Conservation (phyloP, 2,797 vertebrate genomes). For the Gadopsis bispinosus region DNA sequence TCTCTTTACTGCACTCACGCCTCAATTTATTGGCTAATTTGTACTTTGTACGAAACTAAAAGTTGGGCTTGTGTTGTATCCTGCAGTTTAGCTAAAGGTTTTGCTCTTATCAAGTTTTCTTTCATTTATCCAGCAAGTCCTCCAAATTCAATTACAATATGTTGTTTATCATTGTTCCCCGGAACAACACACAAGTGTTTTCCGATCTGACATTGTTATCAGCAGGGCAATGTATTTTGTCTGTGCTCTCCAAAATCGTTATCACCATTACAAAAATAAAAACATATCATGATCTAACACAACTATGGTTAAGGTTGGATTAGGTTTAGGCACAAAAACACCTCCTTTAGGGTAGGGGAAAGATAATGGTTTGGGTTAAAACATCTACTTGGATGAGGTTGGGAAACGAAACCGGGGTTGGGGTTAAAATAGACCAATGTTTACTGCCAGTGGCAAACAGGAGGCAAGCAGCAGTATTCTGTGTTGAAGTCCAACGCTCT, state of each 20-base stretch:
- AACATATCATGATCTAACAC: background rate
- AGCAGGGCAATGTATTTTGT: background rate
- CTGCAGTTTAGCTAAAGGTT: background rate
- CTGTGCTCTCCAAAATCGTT: background rate
- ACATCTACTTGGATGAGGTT: background rate
- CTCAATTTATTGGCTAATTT: conserved; percentile 16
- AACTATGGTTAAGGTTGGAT: background rate
- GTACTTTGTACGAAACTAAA: background rate
- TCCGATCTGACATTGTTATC: background rate
- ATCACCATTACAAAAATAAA: background rate
- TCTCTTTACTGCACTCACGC: background rate
- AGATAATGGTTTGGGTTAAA: background rate
- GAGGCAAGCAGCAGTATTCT: background rate
- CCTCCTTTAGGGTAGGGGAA: background rate
- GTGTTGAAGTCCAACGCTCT: background rate
- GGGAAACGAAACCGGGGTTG: background rate
- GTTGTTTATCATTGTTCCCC: too few species aligned
- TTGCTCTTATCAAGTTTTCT: conserved; percentile 1
- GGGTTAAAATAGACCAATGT: background rate
- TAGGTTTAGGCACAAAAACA: background rate
- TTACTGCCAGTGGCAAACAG: background rate
- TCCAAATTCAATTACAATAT: background rate
- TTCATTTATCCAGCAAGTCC: background rate
- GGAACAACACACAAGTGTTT: background rate
- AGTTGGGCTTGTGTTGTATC: background rate